These are phyloP conservation scores for Parnassius apollo DNA, from an alignment of 2,888 invertebrate species.

Conservation along the genomic window DNA sequence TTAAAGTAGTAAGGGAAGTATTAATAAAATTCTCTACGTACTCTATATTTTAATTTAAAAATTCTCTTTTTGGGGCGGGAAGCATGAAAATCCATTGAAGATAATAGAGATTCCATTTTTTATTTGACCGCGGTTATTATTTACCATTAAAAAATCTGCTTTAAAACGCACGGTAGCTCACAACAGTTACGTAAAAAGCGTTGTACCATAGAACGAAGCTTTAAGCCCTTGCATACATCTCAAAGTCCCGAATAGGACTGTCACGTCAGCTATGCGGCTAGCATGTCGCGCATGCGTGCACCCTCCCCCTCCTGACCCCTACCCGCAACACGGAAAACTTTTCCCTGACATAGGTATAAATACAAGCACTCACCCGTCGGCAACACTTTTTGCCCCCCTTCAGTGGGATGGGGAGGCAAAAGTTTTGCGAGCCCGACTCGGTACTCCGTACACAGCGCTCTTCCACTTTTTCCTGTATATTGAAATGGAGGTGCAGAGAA, in stretches of 20 bases:
- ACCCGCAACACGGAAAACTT: constrained; percentile 81
- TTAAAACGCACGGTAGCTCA: background rate
- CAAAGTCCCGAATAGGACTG: constrained; percentile 69
- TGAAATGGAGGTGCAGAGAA: constrained; percentile 81
- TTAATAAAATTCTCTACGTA: too few relatives aligned
- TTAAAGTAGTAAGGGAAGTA: too few relatives aligned
- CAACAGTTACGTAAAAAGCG: constrained; percentile 52
- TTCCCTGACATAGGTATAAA: constrained; percentile 78
- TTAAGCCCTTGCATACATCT: constrained; percentile 45
- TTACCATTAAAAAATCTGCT: too few relatives aligned
- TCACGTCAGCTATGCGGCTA: constrained; percentile 66
- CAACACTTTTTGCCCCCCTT: constrained; percentile 78
- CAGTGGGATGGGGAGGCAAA: constrained; percentile 69
- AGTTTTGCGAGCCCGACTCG: constrained; percentile 75
- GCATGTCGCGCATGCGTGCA: constrained; percentile 65
- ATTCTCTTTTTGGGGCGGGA: too few relatives aligned
- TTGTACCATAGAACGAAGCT: constrained; percentile 31
- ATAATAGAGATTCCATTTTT: too few relatives aligned
- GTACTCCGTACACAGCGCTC: constrained; percentile 78
- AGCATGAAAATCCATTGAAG: too few relatives aligned
- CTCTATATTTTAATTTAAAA: too few relatives aligned
- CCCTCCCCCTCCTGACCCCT: constrained; percentile 52
- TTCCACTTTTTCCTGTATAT: constrained; percentile 81
- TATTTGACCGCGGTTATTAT: too few relatives aligned
- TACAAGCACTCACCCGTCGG: constrained; percentile 73